Base-by-base conservation (phyloP, 2,888 invertebrate genomes). In the Encarsia formosa region DNA sequence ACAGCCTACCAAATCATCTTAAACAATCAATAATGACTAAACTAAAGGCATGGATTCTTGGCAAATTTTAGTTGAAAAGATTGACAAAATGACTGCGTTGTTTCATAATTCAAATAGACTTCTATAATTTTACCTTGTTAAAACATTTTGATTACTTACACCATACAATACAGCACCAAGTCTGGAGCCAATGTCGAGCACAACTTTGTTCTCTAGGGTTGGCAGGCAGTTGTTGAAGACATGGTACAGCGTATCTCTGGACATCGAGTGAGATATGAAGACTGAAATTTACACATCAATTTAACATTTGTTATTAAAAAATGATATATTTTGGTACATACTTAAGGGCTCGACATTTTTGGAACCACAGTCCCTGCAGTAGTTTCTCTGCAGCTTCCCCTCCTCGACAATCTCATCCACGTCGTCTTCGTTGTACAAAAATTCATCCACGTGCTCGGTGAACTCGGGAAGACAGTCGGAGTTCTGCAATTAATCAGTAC, bases 111-210 rank as follows among this genome's bases (percentile, higher is more conserved):
- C n/a, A n/a, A n/a, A n/a, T n/a, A n/a, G n/a, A n/a, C n/a, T n/a
- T n/a, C n/a, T n/a, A n/a, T n/a, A 8, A 26, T 26, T 8, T 11
- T 26, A 26, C 26, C 26, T 8, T 26, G 26, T 26, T 26, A n/a
- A n/a, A n/a, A n/a, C n/a, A n/a, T n/a, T n/a, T n/a, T n/a, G n/a
- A n/a, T 26, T 13, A 46, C 78, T 76, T 76, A 85, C 86, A 57
- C 82, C 84, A 76, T 83, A 87, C 8, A 87, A 74, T 45, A 86
- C 79, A 51, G 82, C 81, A 41, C 87, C 87, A 43, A 86, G 71
- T 65, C 87, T 77, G 15, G 86, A 87, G 5, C 87, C 87, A 48
- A 87, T 75, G 73, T 87, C 87, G 24, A 87, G 67, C 42, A 87
- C 70, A 46, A 76, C 78, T 67, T 82, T 82, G 19, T 76, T 78